Conservation (phyloP, 2,797 vertebrate genomes). For the Decapterus maruadsi region DNA sequence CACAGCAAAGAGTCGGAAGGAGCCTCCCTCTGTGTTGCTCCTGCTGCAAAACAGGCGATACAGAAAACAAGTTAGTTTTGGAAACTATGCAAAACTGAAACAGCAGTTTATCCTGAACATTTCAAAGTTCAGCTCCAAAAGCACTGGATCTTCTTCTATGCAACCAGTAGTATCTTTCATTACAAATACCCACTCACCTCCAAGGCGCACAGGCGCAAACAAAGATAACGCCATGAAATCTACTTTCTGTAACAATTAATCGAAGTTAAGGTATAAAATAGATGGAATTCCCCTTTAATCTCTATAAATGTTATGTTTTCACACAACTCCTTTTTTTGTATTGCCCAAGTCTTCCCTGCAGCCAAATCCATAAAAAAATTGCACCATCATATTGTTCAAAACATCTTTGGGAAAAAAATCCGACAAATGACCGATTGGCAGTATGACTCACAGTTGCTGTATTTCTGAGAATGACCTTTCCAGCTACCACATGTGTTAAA, state of each 20-base stretch:
- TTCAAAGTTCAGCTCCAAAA: neutral
- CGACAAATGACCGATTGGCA: slow-evolving; percentile 8
- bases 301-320: slow-evolving; percentile 1
- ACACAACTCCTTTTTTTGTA: slow-evolving; percentile 6
- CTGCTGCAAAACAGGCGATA: slow-evolving; percentile 77
- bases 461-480: slow-evolving; percentile 55
- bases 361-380: slow-evolving; percentile 8
- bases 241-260: neutral
- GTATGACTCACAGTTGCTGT: slow-evolving; percentile 58
- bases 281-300: neutral
- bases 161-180: neutral
- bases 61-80: slow-evolving; percentile 34
- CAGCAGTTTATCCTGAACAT: neutral
- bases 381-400: slow-evolving; percentile 6
- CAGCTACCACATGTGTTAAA: slow-evolving; percentile 64
- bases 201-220: neutral
- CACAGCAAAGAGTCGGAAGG: slow-evolving; percentile 85
- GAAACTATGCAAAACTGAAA: neutral
- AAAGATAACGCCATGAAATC: neutral
- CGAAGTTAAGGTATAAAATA: neutral
- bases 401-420: slow-evolving; percentile 18
- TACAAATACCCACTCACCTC: neutral
- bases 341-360: neutral
- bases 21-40: slow-evolving; percentile 82
- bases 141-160: neutral